Conservation (phyloP, 1,140 invertebrate species). For the Hesperophylax magnus region DNA sequence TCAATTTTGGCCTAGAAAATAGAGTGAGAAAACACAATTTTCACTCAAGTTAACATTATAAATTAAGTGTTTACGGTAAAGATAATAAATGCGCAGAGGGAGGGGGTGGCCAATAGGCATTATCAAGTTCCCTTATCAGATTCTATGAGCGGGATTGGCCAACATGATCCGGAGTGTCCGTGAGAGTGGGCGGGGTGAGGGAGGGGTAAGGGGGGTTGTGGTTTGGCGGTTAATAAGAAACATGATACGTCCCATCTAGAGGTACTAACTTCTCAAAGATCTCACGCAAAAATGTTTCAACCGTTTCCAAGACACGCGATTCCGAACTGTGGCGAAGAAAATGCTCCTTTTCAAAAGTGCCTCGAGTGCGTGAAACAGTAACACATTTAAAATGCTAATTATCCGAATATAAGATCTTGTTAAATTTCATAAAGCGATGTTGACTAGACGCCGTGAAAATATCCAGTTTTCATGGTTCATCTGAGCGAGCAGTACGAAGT, state of each 20-base stretch:
- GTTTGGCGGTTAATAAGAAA: slow-evolving; percentile 23
- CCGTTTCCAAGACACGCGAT: not conserved
- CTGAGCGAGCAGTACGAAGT: no score
- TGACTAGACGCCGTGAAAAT: no score
- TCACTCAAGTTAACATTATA: not conserved
- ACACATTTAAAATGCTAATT: no score
- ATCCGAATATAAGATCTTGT: no score
- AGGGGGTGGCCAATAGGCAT: not conserved
- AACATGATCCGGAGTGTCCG: not conserved
- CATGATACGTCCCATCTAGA: not conserved
- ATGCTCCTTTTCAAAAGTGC: not conserved
- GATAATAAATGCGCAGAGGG: not conserved
- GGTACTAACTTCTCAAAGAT: no score
- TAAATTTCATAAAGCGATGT: no score
- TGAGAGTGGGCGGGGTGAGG: not conserved
- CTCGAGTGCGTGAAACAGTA: not conserved
- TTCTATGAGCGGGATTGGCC: not conserved
- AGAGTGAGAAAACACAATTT: no score
- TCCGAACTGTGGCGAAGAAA: not conserved
- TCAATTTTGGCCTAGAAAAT: no score
- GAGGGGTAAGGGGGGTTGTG: not conserved
- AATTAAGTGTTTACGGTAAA: not conserved
- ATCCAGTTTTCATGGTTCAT: no score
- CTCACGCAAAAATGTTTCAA: no score
- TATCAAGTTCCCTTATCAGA: slow-evolving; percentile 22